phyloP scores from a whole-genome alignment of 2,113 vertebrate genomes.

The Motacilla alba region DNA sequence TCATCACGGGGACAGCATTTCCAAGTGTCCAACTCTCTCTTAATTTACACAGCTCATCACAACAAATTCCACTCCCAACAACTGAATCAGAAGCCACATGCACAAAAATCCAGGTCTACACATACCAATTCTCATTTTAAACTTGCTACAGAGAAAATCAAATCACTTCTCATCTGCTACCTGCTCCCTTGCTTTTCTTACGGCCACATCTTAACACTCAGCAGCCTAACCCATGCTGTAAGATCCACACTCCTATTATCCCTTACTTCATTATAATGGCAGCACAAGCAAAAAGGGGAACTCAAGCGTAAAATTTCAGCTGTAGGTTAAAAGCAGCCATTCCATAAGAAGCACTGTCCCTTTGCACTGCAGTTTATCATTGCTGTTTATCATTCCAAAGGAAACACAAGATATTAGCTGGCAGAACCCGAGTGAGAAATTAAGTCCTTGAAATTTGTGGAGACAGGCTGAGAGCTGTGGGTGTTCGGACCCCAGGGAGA shows the following conservation, averaged over 20 bases:
- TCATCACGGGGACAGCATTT: neutral
- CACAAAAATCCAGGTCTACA: neutral
- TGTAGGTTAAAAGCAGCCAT: neutral
- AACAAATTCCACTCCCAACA: neutral
- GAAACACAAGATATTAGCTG: neutral
- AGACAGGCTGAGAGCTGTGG: neutral
- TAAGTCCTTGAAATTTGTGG: neutral
- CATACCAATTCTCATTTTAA: neutral
- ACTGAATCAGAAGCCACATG: neutral
- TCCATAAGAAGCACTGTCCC: neutral
- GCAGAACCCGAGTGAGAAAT: neutral
- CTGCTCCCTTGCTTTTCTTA: neutral
- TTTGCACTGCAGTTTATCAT: neutral
- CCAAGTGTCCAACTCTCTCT: neutral
- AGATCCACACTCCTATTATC: neutral
- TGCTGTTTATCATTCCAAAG: neutral
- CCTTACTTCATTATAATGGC: neutral
- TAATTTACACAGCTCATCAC: neutral
- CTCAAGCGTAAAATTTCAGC: neutral
- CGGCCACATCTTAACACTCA: neutral
- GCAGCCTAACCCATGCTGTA: neutral
- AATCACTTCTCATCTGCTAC: neutral
- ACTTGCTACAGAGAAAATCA: neutral
- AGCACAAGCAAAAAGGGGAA: neutral
- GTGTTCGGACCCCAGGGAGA: accelerated